phyloP scores from a whole-genome alignment of 2,797 vertebrate species.

The Pangasius macronema region DNA sequence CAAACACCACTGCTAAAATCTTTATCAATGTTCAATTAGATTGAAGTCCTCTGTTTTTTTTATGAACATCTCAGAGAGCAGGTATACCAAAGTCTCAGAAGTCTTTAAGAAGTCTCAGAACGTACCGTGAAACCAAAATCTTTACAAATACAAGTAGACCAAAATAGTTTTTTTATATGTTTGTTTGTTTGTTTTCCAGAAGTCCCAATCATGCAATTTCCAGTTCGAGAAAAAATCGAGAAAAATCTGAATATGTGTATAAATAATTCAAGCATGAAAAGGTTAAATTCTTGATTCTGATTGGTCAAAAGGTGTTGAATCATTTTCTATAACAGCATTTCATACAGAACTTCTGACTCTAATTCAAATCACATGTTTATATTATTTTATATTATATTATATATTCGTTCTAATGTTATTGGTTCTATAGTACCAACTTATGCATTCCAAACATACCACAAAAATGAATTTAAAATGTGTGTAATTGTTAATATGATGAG shows the following conservation, averaged over 20 bases:
- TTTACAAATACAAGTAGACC: background rate
- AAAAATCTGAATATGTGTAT: background rate
- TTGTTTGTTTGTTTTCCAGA: background rate
- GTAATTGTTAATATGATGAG: background rate
- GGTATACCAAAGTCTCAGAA: background rate
- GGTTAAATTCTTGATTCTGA: background rate
- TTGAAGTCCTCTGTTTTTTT: background rate
- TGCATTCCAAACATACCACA: background rate
- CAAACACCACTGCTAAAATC: constrained; percentile 22
- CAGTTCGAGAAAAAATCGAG: background rate
- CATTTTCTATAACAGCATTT: too few relatives aligned
- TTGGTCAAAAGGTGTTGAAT: too few relatives aligned
- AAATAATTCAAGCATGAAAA: background rate
- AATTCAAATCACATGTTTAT: background rate
- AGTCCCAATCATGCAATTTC: background rate
- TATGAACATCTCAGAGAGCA: background rate
- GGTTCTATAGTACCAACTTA: background rate
- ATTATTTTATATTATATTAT: background rate
- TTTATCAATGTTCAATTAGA: background rate
- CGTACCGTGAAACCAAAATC: background rate
- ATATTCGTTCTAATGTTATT: background rate
- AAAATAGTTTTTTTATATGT: background rate
- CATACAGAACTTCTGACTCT: background rate
- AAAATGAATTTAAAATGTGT: background rate
- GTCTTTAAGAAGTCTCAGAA: background rate